phyloP scores from a whole-genome alignment of 2,113 vertebrate genomes.

The Microcebus jonahi region DNA sequence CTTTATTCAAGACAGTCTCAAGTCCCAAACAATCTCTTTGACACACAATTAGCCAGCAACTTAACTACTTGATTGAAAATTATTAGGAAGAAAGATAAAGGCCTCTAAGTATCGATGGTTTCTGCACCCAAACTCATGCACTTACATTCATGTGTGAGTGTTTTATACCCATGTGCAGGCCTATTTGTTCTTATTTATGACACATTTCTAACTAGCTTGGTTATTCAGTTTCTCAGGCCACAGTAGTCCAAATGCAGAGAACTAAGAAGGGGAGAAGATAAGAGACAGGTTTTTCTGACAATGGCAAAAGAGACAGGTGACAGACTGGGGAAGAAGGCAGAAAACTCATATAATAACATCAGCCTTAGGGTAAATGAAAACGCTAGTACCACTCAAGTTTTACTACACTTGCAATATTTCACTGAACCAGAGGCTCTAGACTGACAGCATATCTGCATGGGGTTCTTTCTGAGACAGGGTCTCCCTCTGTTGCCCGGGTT shows the following conservation, averaged over 20 bases:
- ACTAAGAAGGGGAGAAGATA: not conserved
- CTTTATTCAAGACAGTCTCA: not conserved
- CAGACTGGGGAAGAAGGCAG: not conserved
- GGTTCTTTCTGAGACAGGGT: too few relatives aligned
- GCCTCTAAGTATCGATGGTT: not conserved
- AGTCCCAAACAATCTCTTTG: not conserved
- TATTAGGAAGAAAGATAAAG: not conserved
- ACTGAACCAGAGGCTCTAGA: not conserved
- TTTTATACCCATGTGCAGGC: not conserved
- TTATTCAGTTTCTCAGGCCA: conserved; percentile 24
- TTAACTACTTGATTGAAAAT: not conserved
- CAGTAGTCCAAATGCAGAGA: conserved; percentile 20
- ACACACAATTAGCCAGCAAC: not conserved
- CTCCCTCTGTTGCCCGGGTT: too few relatives aligned
- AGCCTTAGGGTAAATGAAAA: not conserved
- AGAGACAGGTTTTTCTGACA: conserved; percentile 28
- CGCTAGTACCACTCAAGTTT: not conserved
- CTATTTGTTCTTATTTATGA: conserved; percentile 27
- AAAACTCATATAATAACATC: not conserved
- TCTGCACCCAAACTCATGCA: not conserved
- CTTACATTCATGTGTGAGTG: not conserved
- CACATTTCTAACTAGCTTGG: not conserved
- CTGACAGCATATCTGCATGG: not conserved
- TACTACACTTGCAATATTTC: not conserved
- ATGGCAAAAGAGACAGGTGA: not conserved